Evolutionary conservation across 1,140 invertebrate genomes (phyloP).

Genomic region (Mylabris phalerata): DNA sequence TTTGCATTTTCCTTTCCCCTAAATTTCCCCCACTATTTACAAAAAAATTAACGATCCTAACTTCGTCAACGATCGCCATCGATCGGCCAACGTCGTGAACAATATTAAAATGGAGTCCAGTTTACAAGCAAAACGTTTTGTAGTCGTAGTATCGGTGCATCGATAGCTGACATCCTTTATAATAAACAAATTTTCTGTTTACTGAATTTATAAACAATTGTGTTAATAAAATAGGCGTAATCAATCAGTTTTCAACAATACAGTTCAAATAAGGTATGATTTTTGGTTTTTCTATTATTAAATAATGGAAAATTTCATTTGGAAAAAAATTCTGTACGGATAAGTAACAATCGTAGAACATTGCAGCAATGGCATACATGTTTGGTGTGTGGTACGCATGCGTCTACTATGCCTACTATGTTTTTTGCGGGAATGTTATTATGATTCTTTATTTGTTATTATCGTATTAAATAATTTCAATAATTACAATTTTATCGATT

Average conservation of each 20-base stretch:
- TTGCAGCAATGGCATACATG: conserved; percentile 30
- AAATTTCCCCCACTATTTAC: neutral
- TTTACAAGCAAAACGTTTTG: conserved; percentile 30
- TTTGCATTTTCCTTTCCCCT: neutral
- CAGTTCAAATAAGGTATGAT: conserved; percentile 13
- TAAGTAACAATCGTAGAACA: neutral
- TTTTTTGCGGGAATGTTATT: conserved; percentile 27
- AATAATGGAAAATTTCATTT: neutral
- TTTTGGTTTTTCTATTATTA: conserved; percentile 17
- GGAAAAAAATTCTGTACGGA: neutral
- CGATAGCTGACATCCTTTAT: conserved; percentile 1
- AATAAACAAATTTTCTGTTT: conserved; percentile 1
- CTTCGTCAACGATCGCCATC: conserved; percentile 2
- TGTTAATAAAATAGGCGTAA: neutral
- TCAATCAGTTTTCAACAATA: neutral
- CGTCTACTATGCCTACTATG: conserved; percentile 5
- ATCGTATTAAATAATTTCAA: neutral
- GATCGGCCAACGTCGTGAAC: conserved; percentile 6
- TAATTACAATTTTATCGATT: neutral
- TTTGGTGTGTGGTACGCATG: conserved; percentile 24
- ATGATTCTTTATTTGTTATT: neutral
- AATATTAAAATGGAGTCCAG: conserved; percentile 32
- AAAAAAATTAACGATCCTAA: neutral
- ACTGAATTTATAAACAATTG: neutral
- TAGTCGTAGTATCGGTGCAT: conserved; percentile 17